phyloP scores from a whole-genome alignment of 2,888 invertebrate genomes.

The Sinohyriopsis cumingii region DNA sequence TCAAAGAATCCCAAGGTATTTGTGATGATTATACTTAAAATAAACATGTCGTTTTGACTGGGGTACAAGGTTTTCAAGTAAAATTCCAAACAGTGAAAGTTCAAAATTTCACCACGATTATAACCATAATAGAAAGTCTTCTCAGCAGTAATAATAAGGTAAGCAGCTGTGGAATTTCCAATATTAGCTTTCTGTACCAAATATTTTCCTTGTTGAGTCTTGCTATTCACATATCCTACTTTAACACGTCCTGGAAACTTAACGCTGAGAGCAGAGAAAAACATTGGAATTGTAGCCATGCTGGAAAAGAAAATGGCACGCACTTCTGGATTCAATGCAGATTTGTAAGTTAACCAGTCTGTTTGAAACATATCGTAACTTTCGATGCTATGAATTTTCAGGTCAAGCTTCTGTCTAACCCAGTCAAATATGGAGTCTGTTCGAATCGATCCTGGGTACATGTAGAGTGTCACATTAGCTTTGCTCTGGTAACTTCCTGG shows the following conservation, averaged over 20 bases:
- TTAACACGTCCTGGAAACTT: slow-evolving; percentile 75
- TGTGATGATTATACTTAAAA: slow-evolving; percentile 72
- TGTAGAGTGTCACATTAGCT: slow-evolving; percentile 72
- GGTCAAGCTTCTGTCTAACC: slow-evolving; percentile 73
- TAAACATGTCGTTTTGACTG: slow-evolving; percentile 75
- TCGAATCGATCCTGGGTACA: slow-evolving; percentile 65
- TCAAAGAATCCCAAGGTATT: slow-evolving; percentile 73
- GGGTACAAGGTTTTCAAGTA: slow-evolving; percentile 73
- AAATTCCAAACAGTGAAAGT: slow-evolving; percentile 72
- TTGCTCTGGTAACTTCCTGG: slow-evolving; percentile 73
- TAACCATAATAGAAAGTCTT: slow-evolving; percentile 70
- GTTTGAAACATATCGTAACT: slow-evolving; percentile 61
- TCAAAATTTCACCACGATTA: slow-evolving; percentile 71
- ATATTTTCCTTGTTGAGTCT: slow-evolving; percentile 37
- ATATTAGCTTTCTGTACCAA: slow-evolving; percentile 40
- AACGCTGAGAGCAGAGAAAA: slow-evolving; percentile 74
- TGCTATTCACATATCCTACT: slow-evolving; percentile 69
- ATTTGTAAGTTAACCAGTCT: slow-evolving; percentile 67
- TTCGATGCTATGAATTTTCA: slow-evolving; percentile 69
- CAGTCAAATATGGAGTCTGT: slow-evolving; percentile 71
- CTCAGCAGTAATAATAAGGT: slow-evolving; percentile 73
- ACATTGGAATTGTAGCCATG: slow-evolving; percentile 72
- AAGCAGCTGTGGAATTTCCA: slow-evolving; percentile 60
- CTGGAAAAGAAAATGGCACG: slow-evolving; percentile 73
- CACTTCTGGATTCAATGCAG: slow-evolving; percentile 56